Evolutionary conservation across 2,888 invertebrate genomes (phyloP), one percentile per base, ranked within the genome.

Genomic region (Philonicus albiceps): DNA sequence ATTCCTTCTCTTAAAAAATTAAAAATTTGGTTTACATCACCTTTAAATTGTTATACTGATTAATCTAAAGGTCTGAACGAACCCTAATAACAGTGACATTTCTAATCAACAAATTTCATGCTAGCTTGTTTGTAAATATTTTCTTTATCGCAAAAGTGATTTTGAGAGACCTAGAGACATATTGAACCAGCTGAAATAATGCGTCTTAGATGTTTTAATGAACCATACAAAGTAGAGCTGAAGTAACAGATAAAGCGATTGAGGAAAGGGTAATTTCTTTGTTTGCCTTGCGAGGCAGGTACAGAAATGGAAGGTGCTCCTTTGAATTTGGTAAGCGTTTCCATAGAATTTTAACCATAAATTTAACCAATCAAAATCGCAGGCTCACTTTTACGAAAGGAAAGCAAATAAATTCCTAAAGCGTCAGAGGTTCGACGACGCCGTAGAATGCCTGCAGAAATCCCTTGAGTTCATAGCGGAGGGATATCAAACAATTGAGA

Each of bases 351-450:
- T 64, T 13, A 19, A n/a, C 0, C 7, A 2, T 11, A 27, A 22
- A 64, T 27, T 19, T 27, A 64, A 37, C 49, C 16, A 83, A 31
- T 49, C 34, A 6, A 40, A 4, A 6, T 86, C 74, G 43, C 22
- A 92, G 92, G 92, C 92, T 0, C 92, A 92, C 76, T 92, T 92
- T 37, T 91, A 92, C 31, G 92, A 92, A 86, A 89, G 92, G 1
- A 90, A 92, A 2, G 91, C 92, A 0, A 91, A 92, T 34, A 91
- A 90, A 34, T 90, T 91, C 43, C 88, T 92, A 0, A 90, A 90
- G 22, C 89, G 90, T 7, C 90, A 91, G 88, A 90, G 91, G 3
- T 92, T 90, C 43, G 91, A 92, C 40, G 92, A 92, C 37, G 92
- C 92, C 3, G 90, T 90, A 3, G 91, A 91, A 75, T 92, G 92